Base-by-base conservation (phyloP, 2,797 vertebrate genomes). In the Gadopsis marmoratus region DNA sequence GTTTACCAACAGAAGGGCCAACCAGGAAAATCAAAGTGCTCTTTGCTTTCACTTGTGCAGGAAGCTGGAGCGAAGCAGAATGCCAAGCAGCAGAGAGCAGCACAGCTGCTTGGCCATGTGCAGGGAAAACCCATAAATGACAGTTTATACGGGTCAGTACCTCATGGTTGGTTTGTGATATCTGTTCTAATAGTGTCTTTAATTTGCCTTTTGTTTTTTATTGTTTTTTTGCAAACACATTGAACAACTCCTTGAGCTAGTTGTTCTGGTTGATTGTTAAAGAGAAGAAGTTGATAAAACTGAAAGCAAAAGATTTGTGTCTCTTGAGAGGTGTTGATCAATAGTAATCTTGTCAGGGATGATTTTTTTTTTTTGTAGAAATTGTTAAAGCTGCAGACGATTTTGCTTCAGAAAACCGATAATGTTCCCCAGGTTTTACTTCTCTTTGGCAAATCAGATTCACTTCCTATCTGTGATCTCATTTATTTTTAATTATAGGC, bases 31-130 rank as follows among this genome's bases (percentile, higher is more conserved):
- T 93, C 76, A 92, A 90, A 94, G 93, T 93, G 85, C 88, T 93
- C 94, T 94, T 94, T 95, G 92, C 94, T 87, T 91, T 89, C 79
- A 64, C 91, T 93, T 84, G 89, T 88, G 90, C 91, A 85, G 90
- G 91, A 94, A 83, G 93, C 86, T 35, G 78, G 84, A 93, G 88
- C 87, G 39, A 86, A 90, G 89, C 89, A 82, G 93, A 95, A 95
- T 95, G 92, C 88, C 92, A 95, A 95, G 91, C 92, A 95, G 93
- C 77, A 74, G 71, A 82, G 92, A 86, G 88, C 61, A 3, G 67
- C 88, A 92, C 93, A 94, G 92, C 92, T 95, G 93, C 91, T 87
- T 37, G 82, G 89, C 83, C 76, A 62, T 87, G 88, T 85, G 88
- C 89, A 87, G 61, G 74, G 71, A 85, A 76, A 83, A 71, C 74